phyloP scores from a whole-genome alignment of 2,113 vertebrate species.

The Columba livia region DNA sequence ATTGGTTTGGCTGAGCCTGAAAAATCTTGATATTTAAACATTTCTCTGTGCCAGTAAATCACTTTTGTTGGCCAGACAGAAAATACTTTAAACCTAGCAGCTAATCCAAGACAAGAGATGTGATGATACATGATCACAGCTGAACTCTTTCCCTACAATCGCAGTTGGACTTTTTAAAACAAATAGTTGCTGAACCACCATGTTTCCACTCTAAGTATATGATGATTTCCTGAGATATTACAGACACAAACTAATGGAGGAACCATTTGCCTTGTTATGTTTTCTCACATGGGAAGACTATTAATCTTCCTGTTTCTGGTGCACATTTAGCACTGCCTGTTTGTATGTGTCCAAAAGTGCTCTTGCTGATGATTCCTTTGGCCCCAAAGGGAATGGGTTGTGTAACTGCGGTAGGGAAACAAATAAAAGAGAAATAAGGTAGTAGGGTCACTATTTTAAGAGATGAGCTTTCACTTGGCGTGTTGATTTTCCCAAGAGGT shows the following conservation, averaged over 20 bases:
- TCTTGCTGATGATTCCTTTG: background rate
- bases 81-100: background rate
- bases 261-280: background rate
- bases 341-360: background rate
- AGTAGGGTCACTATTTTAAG: slow-evolving; percentile 34
- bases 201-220: background rate
- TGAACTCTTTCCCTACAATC: background rate
- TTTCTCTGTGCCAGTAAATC: background rate
- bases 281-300: background rate
- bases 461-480: background rate
- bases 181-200: background rate
- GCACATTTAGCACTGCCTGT: background rate
- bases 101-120: background rate
- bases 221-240: background rate
- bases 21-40: background rate
- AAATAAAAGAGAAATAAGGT: slow-evolving; percentile 43
- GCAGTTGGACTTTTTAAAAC: background rate
- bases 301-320: background rate
- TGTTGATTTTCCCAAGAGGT: slow-evolving; percentile 25
- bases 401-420: background rate
- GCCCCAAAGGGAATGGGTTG: slow-evolving; percentile 22
- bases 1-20: background rate
- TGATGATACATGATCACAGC: background rate
- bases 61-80: background rate
- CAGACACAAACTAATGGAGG: background rate